Evolutionary conservation across 2,113 vertebrate genomes (phyloP), one percentile per base, ranked within the genome.

Genomic region (Penelope pileata): DNA sequence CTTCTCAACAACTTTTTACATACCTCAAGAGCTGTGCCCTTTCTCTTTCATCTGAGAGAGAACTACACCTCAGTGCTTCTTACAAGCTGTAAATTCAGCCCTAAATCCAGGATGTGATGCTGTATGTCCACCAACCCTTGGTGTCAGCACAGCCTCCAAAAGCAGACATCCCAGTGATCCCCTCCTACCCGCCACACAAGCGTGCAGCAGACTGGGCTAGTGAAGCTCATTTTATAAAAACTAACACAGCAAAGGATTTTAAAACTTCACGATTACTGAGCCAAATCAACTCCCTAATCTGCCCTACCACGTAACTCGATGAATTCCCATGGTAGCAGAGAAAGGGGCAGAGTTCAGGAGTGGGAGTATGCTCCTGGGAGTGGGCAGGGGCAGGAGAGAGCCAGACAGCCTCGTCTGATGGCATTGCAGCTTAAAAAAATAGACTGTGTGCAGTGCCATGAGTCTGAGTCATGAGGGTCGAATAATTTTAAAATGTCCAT

Each of bases 401-500:
- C 38, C 8, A 88, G 70, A 36, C 18, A 16, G 62, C 51, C 76
- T 40, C 29, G 0, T 56, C 84, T 72, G 58, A 94, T 62, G 78
- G 48, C 40, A 87, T 34, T 79, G 66, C 10, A 82, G 53, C 87
- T 87, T 79, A 85, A 85, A 93, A 90, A 86, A 80, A 27, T 51
- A 85, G 84, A 73, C 82, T 66, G 43, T 0, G 3, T 85, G 32
- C 3, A 1, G 62, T 94, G 91, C 91, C 90, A 87, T 85, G 36
- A 95, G 66, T 83, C 78, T 96, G 96, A 95, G 87, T 94, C 93
- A 96, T 72, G 43, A 76, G 32, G 78, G 87, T 75, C 91, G 89
- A 93, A 93, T 76, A 67, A 87, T 69, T 73, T 87, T 79, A 85
- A 96, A 95, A 96, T 85, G 90, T 56, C 78, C 70, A 62, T 69